Base-by-base conservation (phyloP, 2,888 invertebrate genomes). In the Amblyteles armatorius region DNA sequence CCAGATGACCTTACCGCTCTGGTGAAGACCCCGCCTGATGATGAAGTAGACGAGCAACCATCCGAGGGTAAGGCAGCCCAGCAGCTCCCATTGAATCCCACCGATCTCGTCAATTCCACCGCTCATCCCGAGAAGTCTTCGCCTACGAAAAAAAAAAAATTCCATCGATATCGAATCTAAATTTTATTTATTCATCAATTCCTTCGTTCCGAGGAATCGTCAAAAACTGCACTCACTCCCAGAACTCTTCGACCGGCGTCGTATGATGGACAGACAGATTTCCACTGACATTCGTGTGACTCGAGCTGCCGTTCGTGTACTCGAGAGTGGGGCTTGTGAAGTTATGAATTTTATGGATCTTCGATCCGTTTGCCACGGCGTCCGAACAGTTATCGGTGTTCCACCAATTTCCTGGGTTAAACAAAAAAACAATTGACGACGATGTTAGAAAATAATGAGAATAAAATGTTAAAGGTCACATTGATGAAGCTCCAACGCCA, bases 1-100 rank as follows among this genome's bases (percentile, higher is more conserved):
- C 96, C 97, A 97, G 88, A 97, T 96, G 90, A 96, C 96, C 95
- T 97, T 97, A 91, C 97, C 97, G 88, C 96, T 97, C 92, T 96
- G 96, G 90, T 96, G 96, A 74, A 97, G 95, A 65, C 97, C 97
- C 91, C 96, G 96, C 94, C 96, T 95, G 87, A 97, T 95, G 89
- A 96, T 96, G 88, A 95, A 94, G 93, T 97, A 97, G 88, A 97
- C 96, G 78, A 96, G 94, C 22, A 96, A 89, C 95, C 97, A 97
- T 81, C 96, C 96, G 11, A 96, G 93, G 2, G 95, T 93, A 22
- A 97, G 94, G 90, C 96, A 96, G 5, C 95, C 95, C 44, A 96
- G 95, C 44, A 97, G 94, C 89, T 96, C 95, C 96, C 96, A 97
- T 90, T 96, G 96, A 88, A 97, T 94, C 3, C 94, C 94, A 13